phyloP scores from a whole-genome alignment of 2,888 invertebrate species.

The Cremastinae sp. region DNA sequence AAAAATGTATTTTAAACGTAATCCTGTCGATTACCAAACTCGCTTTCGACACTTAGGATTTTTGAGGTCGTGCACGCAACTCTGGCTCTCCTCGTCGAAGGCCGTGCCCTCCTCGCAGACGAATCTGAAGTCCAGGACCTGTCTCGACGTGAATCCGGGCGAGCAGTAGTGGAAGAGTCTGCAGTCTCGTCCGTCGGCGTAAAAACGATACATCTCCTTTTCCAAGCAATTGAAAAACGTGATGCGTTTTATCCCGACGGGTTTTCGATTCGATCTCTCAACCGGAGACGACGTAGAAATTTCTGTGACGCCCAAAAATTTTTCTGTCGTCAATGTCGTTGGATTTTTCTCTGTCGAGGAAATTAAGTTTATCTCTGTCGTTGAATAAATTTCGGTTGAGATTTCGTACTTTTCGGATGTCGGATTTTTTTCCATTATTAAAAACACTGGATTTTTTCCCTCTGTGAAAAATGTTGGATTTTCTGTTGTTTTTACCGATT shows the following conservation, averaged over 20 bases:
- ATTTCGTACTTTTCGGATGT: too few relatives aligned
- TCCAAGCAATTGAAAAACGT: constrained; percentile 82
- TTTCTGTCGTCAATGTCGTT: background rate
- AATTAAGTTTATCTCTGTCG: background rate
- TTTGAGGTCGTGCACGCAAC: constrained; percentile 78
- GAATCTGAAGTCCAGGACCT: constrained; percentile 83
- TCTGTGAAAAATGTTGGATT: constrained; percentile 30
- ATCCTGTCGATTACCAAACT: constrained; percentile 69
- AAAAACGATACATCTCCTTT: constrained; percentile 82
- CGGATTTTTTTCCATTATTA: constrained; percentile 7
- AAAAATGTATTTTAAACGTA: too few relatives aligned
- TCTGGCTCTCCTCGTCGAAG: constrained; percentile 82
- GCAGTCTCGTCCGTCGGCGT: constrained; percentile 83
- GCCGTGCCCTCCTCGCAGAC: constrained; percentile 83
- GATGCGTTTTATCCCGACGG: constrained; percentile 62
- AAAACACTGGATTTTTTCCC: background rate
- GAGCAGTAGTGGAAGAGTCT: constrained; percentile 84
- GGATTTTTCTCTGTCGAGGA: background rate
- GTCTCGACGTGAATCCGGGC: constrained; percentile 82
- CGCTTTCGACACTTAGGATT: constrained; percentile 73
- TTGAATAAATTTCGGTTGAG: too few relatives aligned
- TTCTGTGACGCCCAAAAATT: background rate
- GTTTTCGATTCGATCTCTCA: constrained; percentile 52
- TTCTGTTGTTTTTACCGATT: constrained; percentile 35
- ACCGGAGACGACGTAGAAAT: constrained; percentile 48